These are phyloP conservation scores for Drosophila buzzatii DNA, from an alignment of 2,888 invertebrate species.

Conservation along the genomic window DNA sequence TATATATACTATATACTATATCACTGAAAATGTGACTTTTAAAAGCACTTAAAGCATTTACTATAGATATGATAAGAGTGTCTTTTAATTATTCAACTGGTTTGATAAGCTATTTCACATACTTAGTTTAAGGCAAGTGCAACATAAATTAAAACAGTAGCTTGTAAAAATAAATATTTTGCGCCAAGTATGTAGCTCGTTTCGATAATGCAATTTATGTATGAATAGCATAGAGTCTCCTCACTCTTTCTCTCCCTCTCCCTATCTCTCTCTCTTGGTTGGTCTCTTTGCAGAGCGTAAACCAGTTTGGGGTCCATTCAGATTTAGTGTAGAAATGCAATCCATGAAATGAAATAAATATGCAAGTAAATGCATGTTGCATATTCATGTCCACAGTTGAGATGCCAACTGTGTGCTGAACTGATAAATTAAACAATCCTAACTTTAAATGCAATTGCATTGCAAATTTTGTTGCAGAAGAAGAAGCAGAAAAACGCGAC, in stretches of 20 bases:
- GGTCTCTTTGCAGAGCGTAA: slow-evolving; percentile 5
- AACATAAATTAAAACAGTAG: slow-evolving; percentile 48
- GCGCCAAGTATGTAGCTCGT: slow-evolving; percentile 34
- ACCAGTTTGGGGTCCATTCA: slow-evolving; percentile 47
- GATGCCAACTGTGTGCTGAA: slow-evolving; percentile 76
- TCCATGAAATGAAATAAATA: slow-evolving; percentile 40
- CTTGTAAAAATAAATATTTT: slow-evolving; percentile 46
- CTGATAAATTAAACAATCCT: slow-evolving; percentile 77
- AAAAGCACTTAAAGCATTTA: slow-evolving; percentile 9
- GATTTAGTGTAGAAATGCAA: slow-evolving; percentile 48
- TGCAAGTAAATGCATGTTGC: slow-evolving; percentile 55
- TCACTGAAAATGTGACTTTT: background rate
- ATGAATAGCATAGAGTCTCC: slow-evolving; percentile 1
- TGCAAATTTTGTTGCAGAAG: slow-evolving; percentile 56
- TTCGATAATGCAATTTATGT: slow-evolving; percentile 54
- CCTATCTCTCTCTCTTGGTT: too few relatives aligned
- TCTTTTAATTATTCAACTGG: slow-evolving; percentile 12
- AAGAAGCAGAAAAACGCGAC: slow-evolving; percentile 40
- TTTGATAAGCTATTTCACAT: slow-evolving; percentile 11
- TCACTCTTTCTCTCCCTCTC: background rate
- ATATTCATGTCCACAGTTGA: slow-evolving; percentile 49
- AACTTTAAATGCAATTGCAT: slow-evolving; percentile 63
- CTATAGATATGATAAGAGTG: slow-evolving; percentile 9
- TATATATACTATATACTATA: background rate
- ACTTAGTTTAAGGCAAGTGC: slow-evolving; percentile 6